phyloP scores from a whole-genome alignment of 2,888 invertebrate species.

The Empis stercorea region DNA sequence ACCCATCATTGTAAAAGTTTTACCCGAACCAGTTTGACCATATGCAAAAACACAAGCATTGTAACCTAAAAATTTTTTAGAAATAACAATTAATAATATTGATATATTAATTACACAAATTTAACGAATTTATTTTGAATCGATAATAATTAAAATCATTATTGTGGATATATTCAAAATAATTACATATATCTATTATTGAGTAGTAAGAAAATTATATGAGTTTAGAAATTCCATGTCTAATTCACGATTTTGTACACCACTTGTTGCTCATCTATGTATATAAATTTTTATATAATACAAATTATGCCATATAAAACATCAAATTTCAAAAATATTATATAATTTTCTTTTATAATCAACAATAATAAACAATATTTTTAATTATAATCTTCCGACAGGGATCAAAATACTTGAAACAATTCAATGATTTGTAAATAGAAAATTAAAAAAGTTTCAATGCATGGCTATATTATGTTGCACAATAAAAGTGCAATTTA shows the following conservation, averaged over 20 bases:
- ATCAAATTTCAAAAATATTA: neutral
- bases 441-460: too few species aligned
- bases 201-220: too few species aligned
- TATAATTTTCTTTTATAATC: neutral
- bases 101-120: neutral
- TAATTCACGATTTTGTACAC: neutral
- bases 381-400: slow-evolving; percentile 25
- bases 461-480: too few species aligned
- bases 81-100: too few species aligned
- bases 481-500: too few species aligned
- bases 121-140: too few species aligned
- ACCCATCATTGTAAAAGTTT: slow-evolving; percentile 89
- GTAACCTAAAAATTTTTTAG: slow-evolving; percentile 38
- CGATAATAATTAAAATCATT: too few species aligned
- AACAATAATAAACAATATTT: neutral
- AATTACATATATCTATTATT: too few species aligned
- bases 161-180: too few species aligned
- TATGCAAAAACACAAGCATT: slow-evolving; percentile 87
- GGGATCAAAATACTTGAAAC: too few species aligned
- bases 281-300: neutral
- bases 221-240: too few species aligned
- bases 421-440: too few species aligned
- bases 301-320: neutral
- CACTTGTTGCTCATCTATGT: neutral
- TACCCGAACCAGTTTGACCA: slow-evolving; percentile 83